These are phyloP conservation scores for Cervus canadensis DNA, from an alignment of 2,113 vertebrate genomes.

Conservation along the genomic window DNA sequence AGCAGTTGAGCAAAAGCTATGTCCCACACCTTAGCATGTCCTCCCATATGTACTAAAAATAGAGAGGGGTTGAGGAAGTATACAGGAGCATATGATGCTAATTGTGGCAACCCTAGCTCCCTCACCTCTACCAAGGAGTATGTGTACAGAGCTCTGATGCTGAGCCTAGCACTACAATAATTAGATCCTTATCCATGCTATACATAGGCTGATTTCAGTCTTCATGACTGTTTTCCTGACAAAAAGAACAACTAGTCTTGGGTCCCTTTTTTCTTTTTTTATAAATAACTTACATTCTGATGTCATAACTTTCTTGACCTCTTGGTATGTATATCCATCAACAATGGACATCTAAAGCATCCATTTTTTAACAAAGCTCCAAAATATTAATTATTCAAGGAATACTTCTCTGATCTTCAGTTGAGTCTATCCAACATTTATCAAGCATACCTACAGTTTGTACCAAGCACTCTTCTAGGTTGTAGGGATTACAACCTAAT, in stretches of 20 bases:
- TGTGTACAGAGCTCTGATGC: not conserved
- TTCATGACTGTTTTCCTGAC: not conserved
- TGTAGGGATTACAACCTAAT: not conserved
- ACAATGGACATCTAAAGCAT: not conserved
- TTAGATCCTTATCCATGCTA: not conserved
- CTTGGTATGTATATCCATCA: not conserved
- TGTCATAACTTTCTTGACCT: not conserved
- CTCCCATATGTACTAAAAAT: not conserved
- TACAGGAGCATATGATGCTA: not conserved
- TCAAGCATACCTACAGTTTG: not conserved
- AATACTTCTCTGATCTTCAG: not conserved
- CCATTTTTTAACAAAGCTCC: not conserved
- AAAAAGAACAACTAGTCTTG: not conserved
- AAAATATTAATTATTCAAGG: not conserved
- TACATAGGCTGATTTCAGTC: not conserved
- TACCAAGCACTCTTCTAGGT: not conserved
- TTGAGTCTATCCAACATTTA: not conserved
- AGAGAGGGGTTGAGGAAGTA: not conserved
- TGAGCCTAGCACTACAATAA: not conserved
- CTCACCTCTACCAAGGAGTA: not conserved
- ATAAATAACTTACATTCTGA: not conserved
- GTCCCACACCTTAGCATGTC: not conserved
- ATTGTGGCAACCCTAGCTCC: not conserved
- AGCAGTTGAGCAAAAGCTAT: not conserved
- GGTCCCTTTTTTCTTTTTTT: not conserved